Conservation (phyloP, 2,113 vertebrate species). For the Leptosomus discolor region DNA sequence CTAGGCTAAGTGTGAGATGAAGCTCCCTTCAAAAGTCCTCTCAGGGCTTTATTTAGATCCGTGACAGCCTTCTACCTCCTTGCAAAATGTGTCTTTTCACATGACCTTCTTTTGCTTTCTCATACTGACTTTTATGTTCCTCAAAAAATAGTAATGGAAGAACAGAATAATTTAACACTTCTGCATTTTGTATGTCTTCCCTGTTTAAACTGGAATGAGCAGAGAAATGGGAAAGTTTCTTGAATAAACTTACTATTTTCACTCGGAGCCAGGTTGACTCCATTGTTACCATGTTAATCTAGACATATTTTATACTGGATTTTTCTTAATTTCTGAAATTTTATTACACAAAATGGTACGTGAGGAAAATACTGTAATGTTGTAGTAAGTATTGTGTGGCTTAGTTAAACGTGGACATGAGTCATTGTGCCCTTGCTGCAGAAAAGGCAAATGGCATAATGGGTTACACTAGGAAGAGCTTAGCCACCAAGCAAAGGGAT, state of each 20-base stretch:
- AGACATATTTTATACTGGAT: background rate
- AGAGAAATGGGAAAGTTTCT: background rate
- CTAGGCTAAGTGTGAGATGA: background rate
- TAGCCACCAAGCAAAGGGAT: background rate
- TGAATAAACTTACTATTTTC: background rate
- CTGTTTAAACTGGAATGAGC: background rate
- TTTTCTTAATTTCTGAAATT: background rate
- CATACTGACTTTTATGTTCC: background rate
- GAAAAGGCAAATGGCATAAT: background rate
- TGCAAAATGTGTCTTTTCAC: background rate
- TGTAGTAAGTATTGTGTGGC: background rate
- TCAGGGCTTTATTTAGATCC: background rate
- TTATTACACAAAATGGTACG: fast-evolving
- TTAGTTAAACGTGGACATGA: background rate
- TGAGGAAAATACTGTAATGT: background rate
- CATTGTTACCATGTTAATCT: background rate
- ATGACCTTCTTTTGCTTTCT: background rate
- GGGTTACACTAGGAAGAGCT: background rate
- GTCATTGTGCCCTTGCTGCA: background rate
- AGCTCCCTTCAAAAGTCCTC: background rate
- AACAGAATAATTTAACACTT: background rate
- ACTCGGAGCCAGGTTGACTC: background rate
- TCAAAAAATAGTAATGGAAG: background rate
- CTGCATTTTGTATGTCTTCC: background rate
- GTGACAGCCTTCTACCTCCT: background rate